Base-by-base conservation (phyloP, 2,797 vertebrate genomes). In the Phalloptychus januarius region DNA sequence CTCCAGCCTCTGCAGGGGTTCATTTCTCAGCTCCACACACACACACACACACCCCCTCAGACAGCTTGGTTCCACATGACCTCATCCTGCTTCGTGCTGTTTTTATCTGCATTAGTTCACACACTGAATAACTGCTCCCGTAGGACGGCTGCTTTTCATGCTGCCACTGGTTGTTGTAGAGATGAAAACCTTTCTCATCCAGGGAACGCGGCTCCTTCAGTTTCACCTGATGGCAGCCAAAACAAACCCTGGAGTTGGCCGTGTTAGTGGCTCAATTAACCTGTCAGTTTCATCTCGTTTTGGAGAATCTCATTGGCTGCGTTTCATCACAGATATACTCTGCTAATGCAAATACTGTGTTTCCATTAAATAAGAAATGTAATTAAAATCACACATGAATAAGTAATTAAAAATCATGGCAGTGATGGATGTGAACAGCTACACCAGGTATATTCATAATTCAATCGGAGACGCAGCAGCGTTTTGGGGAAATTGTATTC, bases 1-100 rank as follows among this genome's bases (percentile, higher is more conserved):
- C 16, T 77, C 69, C 80, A 73, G 40, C 50, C 38, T 71, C 40
- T 25, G 31, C 48, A 50, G 75, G 63, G n/a, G 48, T 38, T 81
- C 11, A 1, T 36, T 71, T 45, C 79, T 50, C 58, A 79, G 4
- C 46, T 23, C 23, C 71, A 74, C 76, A 69, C 45, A 65, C 33
- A 58, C 71, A 52, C 63, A 44, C 46, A 18, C 46, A 48, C 48
- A 50, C 48, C 18, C n/a, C 67, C 45, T 65, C 71, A 74, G 71
- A 12, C 71, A 28, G 69, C 61, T 1, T 61, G 36, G 6, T 16
- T 65, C n/a, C 71, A 61, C 20, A 63, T 20, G 28, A 1, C 23
- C 33, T 54, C 16, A 25, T 7, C 44, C 50, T 52, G 18, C 28
- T 78, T 15, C 56, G 31, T 80, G 75, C 52, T 67, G n/a, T 83